These are phyloP conservation scores for Rana temporaria DNA, from an alignment of 2,113 vertebrate species.

Conservation along the genomic window DNA sequence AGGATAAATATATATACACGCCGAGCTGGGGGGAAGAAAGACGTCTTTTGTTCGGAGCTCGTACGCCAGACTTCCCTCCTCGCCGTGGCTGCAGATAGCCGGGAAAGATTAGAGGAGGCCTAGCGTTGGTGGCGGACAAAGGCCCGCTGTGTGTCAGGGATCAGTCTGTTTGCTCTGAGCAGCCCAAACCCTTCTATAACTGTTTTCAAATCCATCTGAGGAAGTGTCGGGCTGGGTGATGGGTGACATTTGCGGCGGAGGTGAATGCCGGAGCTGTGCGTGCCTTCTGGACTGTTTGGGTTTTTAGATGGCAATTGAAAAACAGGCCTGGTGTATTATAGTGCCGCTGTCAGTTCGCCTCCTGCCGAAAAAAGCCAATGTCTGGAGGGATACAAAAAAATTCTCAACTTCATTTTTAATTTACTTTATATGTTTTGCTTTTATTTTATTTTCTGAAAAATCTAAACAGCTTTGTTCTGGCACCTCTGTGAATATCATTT, in stretches of 20 bases:
- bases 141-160: conserved; percentile 67
- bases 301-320: conserved; percentile 45
- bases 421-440: too few species aligned
- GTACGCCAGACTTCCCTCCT: conserved; percentile 67
- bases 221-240: conserved; percentile 63
- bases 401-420: too few species aligned
- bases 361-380: too few species aligned
- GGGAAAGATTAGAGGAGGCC: conserved; percentile 69
- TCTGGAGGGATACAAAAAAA: too few species aligned
- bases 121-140: conserved; percentile 67
- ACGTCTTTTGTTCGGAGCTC: conserved; percentile 67
- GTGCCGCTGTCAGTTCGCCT: not conserved
- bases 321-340: not conserved
- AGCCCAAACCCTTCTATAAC: conserved; percentile 62
- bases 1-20: conserved; percentile 68
- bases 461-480: too few species aligned
- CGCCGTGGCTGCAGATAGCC: conserved; percentile 65
- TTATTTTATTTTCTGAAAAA: too few species aligned
- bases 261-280: conserved; percentile 66
- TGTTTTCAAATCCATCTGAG: conserved; percentile 76
- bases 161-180: conserved; percentile 70
- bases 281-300: conserved; percentile 70
- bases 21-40: conserved; percentile 64
- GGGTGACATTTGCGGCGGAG: conserved; percentile 59
- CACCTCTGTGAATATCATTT: too few species aligned